Evolutionary conservation across 1,140 invertebrate genomes (phyloP).

Genomic region (Drosophila kurseongensis): DNA sequence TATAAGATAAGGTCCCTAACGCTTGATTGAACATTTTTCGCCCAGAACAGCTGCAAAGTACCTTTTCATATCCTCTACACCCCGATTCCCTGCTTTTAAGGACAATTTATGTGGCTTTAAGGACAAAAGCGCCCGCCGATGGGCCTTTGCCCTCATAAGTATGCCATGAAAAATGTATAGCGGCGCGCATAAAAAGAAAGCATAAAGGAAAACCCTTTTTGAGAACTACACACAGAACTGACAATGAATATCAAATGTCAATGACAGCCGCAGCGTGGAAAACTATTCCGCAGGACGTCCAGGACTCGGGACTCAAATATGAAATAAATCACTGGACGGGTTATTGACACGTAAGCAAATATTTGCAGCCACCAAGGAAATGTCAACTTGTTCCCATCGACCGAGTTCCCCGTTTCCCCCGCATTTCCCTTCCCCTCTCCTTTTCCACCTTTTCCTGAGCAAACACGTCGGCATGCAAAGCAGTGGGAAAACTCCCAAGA

Average conservation of each 20-base stretch:
- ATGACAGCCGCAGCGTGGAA: slow-evolving; percentile 67
- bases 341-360: slow-evolving; percentile 82
- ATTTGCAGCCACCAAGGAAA: slow-evolving; percentile 66
- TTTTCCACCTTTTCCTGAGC: slow-evolving; percentile 42
- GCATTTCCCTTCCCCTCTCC: neutral
- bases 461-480: slow-evolving; percentile 67
- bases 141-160: slow-evolving; percentile 68
- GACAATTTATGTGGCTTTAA: slow-evolving; percentile 74
- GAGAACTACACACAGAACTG: slow-evolving; percentile 53
- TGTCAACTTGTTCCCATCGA: slow-evolving; percentile 34
- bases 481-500: slow-evolving; percentile 60
- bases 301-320: slow-evolving; percentile 59
- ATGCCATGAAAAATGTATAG: slow-evolving; percentile 72
- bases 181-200: slow-evolving; percentile 28
- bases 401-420: slow-evolving; percentile 3
- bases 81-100: slow-evolving; percentile 14
- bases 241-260: slow-evolving; percentile 78
- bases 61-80: slow-evolving; percentile 17
- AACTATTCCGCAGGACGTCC: slow-evolving; percentile 64
- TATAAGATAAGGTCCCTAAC: slow-evolving; percentile 51
- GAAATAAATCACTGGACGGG: slow-evolving; percentile 81
- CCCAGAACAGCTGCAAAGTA: slow-evolving; percentile 52
- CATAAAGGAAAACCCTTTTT: slow-evolving; percentile 40
- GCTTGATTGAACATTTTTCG: slow-evolving; percentile 69
- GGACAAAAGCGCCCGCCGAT: slow-evolving; percentile 48